Base-by-base conservation (phyloP, 2,113 vertebrate genomes). In the Corapipo altera region DNA sequence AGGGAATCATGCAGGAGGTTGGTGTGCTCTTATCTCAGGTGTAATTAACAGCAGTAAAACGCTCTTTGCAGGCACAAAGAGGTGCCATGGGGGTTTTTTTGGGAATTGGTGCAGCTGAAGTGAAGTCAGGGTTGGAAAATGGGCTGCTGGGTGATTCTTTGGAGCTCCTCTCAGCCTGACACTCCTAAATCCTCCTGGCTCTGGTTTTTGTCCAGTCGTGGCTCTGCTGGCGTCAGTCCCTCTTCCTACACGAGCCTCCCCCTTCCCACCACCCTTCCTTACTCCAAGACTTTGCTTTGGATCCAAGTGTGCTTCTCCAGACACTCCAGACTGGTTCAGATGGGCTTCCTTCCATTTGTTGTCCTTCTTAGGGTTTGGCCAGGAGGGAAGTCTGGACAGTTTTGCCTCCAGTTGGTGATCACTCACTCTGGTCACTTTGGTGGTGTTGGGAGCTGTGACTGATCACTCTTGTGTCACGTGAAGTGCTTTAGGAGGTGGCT, bases 61-160 rank as follows among this genome's bases (percentile, higher is more conserved):
- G 1, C 43, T 70, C 82, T 88, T 57, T 79, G 71, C 64, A 69
- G 93, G 85, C 84, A 67, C 1, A 0, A 13, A 32, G 20, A 4
- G 0, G 0, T 37, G 54, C 75, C 32, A 2, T 1, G 0, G 21
- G 3, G 37, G 18, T 26, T 26, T 12, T 30, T 57, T 3, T n/a
- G 67, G 87, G 72, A 43, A 17, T 7, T 67, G 65, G 19, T 23
- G 27, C 62, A 44, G 75, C 19, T 48, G 28, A 9, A 51, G 33
- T 6, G 55, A 39, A 23, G 35, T 37, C 64, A 19, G 85, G 18
- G 41, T 27, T 88, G 87, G 65, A 64, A 64, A 51, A 2, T 19
- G 73, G 9, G 48, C 14, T 43, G 64, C 70, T 39, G 80, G 30
- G 27, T 9, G 49, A 26, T 49, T 44, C 44, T 73, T 4, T 24